These are phyloP conservation scores for Mus pahari DNA, from an alignment of 2,113 vertebrate genomes.

Conservation along the genomic window DNA sequence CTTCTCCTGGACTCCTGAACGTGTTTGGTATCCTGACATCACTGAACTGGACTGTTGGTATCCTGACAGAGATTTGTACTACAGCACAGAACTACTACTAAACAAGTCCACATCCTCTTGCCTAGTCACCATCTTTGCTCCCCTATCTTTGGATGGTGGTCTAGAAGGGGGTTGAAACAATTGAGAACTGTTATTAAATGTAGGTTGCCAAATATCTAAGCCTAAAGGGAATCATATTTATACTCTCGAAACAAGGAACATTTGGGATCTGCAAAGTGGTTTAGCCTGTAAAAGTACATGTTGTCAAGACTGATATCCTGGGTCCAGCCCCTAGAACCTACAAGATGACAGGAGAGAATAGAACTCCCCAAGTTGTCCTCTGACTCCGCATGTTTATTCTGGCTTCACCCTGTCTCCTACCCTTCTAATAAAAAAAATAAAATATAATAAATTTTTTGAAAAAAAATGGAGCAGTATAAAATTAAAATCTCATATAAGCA, in stretches of 20 bases:
- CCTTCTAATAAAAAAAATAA: background rate
- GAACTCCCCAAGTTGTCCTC: background rate
- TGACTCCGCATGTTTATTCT: background rate
- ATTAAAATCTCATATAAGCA: background rate
- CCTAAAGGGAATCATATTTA: background rate
- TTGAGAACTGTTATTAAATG: no score
- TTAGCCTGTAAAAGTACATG: background rate
- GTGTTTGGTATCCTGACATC: no score
- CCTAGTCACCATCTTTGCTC: no score
- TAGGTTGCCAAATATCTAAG: no score
- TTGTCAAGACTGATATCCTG: background rate
- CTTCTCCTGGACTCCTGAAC: no score
- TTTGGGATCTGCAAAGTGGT: background rate
- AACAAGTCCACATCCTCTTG: no score
- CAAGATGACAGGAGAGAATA: background rate
- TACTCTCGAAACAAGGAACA: background rate
- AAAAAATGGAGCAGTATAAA: background rate
- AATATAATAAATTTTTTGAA: background rate
- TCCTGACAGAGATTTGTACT: no score
- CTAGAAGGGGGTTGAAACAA: no score
- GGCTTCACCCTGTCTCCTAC: background rate
- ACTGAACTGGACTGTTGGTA: no score
- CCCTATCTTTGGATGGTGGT: no score
- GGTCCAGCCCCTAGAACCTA: background rate
- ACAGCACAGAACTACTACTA: no score